These are phyloP conservation scores for Scyliorhinus canicula DNA, from an alignment of 2,797 vertebrate species.

Conservation along the genomic window DNA sequence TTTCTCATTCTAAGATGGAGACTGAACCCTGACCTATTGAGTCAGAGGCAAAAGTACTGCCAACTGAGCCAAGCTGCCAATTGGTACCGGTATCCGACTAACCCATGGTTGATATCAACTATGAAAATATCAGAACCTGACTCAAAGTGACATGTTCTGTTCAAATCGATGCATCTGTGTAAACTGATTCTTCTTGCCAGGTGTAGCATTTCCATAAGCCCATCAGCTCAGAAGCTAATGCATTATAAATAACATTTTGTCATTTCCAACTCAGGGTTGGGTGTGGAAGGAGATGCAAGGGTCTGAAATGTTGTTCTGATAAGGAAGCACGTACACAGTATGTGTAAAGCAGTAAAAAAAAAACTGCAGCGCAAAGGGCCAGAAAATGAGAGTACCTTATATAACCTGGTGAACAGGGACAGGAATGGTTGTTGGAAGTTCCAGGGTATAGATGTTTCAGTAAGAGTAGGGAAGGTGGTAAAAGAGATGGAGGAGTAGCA, in stretches of 20 bases:
- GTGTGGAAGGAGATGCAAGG: not conserved
- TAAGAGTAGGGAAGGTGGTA: no score
- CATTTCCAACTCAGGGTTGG: not conserved
- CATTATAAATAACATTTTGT: not conserved
- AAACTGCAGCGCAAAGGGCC: not conserved
- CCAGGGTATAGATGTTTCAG: no score
- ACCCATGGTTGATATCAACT: not conserved
- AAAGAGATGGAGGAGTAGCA: no score
- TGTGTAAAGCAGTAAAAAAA: not conserved
- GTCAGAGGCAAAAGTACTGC: not conserved
- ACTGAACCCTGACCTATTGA: no score
- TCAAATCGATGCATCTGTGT: not conserved
- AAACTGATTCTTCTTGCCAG: not conserved
- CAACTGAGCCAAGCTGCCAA: not conserved
- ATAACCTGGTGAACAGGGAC: no score
- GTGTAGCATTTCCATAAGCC: not conserved
- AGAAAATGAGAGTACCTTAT: not conserved
- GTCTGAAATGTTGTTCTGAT: not conserved
- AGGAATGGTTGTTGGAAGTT: no score
- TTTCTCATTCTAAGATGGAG: not conserved
- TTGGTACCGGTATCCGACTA: not conserved
- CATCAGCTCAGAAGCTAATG: not conserved
- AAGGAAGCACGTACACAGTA: not conserved
- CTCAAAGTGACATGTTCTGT: not conserved
- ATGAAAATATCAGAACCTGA: not conserved